These are phyloP conservation scores for Danio aesculapii DNA, from an alignment of 2,797 vertebrate species.

Conservation along the genomic window DNA sequence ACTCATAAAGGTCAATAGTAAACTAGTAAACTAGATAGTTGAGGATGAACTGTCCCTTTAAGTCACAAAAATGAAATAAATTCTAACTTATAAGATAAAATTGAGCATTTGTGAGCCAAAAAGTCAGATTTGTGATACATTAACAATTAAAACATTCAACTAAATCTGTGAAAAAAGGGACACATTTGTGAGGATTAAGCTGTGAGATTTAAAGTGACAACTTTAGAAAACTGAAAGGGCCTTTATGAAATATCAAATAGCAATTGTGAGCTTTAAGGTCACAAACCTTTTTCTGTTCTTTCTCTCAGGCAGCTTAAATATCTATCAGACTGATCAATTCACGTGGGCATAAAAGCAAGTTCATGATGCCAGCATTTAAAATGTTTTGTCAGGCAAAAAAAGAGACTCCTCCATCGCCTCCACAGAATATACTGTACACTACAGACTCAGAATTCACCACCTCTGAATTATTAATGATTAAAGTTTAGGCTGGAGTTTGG, in stretches of 20 bases:
- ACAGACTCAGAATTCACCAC: slow-evolving; percentile 30
- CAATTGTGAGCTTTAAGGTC: background rate
- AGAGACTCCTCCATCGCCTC: slow-evolving; percentile 25
- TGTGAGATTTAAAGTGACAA: background rate
- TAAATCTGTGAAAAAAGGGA: too few species aligned
- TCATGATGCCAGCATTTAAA: slow-evolving; percentile 2
- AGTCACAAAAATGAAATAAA: too few species aligned
- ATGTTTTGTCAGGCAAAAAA: slow-evolving; percentile 58
- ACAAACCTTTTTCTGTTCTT: background rate
- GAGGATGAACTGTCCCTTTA: too few species aligned
- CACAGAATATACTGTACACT: slow-evolving; percentile 6
- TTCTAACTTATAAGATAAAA: too few species aligned
- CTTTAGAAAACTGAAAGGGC: too few species aligned
- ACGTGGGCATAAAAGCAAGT: slow-evolving; percentile 16
- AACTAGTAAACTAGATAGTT: too few species aligned
- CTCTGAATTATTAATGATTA: slow-evolving; percentile 70
- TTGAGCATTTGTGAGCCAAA: too few species aligned
- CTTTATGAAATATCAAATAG: background rate
- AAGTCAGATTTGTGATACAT: too few species aligned
- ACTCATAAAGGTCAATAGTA: too few species aligned
- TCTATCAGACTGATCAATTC: slow-evolving; percentile 1
- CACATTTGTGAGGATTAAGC: background rate
- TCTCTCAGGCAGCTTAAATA: background rate
- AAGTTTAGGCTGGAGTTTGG: slow-evolving; percentile 57
- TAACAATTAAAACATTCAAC: background rate